Conservation (phyloP, 2,888 invertebrate species). For the Protonemura montana region DNA sequence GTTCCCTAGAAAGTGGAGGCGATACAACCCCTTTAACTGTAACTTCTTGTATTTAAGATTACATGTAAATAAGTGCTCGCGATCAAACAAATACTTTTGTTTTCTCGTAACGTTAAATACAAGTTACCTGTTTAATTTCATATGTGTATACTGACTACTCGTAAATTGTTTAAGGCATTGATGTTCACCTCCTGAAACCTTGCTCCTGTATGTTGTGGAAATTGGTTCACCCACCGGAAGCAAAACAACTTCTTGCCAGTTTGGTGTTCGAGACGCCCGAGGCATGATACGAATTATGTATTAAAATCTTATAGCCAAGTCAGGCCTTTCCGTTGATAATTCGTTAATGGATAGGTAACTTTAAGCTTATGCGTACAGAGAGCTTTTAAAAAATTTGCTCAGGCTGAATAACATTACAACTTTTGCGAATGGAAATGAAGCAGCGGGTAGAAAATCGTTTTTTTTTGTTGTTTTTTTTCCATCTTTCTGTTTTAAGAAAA, state of each 20-base stretch:
- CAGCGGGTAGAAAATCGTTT: not conserved
- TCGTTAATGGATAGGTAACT: conserved; percentile 7
- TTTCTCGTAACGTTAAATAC: no score
- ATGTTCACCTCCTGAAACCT: no score
- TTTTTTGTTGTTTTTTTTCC: not conserved
- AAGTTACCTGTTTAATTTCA: no score
- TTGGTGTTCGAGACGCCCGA: not conserved
- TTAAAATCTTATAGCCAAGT: not conserved
- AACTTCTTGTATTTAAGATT: no score
- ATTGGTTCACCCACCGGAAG: no score
- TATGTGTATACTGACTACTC: no score
- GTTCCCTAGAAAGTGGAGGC: no score
- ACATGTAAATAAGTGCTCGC: no score
- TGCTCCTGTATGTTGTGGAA: no score
- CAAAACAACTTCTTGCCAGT: not conserved
- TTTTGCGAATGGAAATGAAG: not conserved
- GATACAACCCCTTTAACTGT: no score
- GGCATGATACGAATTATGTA: not conserved
- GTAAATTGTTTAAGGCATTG: no score
- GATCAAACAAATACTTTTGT: no score
- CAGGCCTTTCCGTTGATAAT: not conserved
- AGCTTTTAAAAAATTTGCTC: not conserved
- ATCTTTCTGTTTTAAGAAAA: not conserved
- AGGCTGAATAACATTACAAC: not conserved
- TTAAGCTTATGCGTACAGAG: not conserved